These are phyloP conservation scores for Sebastes flavidus DNA, from an alignment of 2,797 vertebrate genomes.

Conservation along the genomic window DNA sequence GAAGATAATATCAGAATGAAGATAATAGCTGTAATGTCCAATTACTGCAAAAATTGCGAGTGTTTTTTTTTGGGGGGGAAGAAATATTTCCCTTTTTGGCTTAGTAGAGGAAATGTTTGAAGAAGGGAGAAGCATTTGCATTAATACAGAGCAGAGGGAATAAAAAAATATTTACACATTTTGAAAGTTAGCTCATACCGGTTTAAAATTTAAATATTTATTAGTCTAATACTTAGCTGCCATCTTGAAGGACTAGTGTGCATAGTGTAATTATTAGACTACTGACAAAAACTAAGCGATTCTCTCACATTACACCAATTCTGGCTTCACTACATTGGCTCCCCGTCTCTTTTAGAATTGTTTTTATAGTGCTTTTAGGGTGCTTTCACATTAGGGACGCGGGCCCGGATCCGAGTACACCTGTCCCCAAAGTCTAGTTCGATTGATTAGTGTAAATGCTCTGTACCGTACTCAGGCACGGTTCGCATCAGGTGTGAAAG, in stretches of 20 bases:
- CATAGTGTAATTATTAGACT: neutral
- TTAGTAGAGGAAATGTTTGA: neutral
- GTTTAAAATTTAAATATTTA: neutral
- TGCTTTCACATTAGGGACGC: too few relatives aligned
- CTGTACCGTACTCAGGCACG: too few relatives aligned
- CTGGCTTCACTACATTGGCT: neutral
- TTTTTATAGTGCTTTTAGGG: neutral
- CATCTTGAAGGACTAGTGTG: neutral
- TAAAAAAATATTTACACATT: conserved; percentile 6
- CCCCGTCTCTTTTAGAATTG: neutral
- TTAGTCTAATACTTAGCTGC: neutral
- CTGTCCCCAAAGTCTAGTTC: too few relatives aligned
- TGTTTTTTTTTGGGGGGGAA: neutral
- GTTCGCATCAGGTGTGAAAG: too few relatives aligned
- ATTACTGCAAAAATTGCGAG: conserved; percentile 1
- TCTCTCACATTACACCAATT: neutral
- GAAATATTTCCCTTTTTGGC: neutral
- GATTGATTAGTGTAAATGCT: too few relatives aligned
- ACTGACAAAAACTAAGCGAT: neutral
- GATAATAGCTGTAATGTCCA: conserved; percentile 8
- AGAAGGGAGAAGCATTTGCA: neutral
- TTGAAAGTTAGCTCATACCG: neutral
- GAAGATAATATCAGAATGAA: neutral
- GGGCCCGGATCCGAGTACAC: too few relatives aligned
- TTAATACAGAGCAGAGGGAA: neutral